Conservation (phyloP, 2,113 vertebrate genomes). For the Prionailurus bengalensis region DNA sequence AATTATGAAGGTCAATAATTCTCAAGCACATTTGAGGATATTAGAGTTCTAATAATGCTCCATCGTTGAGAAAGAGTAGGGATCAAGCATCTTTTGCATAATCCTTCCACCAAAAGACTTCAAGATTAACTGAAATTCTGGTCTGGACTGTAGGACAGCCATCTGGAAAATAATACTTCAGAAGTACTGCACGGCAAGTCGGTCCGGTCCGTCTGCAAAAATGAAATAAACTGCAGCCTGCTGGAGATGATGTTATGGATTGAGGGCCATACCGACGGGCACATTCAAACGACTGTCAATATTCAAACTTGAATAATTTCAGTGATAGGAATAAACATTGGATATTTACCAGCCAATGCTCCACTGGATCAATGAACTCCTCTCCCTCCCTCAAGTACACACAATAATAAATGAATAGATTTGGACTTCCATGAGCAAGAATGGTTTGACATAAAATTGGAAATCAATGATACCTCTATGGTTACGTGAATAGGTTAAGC, state of each 20-base stretch:
- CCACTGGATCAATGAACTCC: slow-evolving; percentile 59
- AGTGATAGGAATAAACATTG: slow-evolving; percentile 73
- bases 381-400: slow-evolving; percentile 37
- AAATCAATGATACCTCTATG: slow-evolving; percentile 69
- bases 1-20: slow-evolving; percentile 35
- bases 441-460: slow-evolving; percentile 61
- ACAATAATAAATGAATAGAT: slow-evolving; percentile 76
- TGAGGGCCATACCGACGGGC: neutral
- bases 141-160: neutral
- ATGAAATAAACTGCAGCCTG: neutral
- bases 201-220: neutral
- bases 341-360: slow-evolving; percentile 77
- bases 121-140: slow-evolving; percentile 51
- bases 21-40: neutral
- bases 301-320: slow-evolving; percentile 73
- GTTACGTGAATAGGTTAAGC: slow-evolving; percentile 61
- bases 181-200: neutral
- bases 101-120: slow-evolving; percentile 52
- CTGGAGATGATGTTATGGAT: neutral
- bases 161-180: slow-evolving; percentile 58
- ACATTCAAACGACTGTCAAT: slow-evolving; percentile 48
- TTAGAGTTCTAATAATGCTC: slow-evolving; percentile 7
- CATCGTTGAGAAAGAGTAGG: slow-evolving; percentile 9
- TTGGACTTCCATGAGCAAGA: slow-evolving; percentile 54
- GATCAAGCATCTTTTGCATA: slow-evolving; percentile 45